phyloP scores from a whole-genome alignment of 2,113 vertebrate species.

The Aramus guarauna region DNA sequence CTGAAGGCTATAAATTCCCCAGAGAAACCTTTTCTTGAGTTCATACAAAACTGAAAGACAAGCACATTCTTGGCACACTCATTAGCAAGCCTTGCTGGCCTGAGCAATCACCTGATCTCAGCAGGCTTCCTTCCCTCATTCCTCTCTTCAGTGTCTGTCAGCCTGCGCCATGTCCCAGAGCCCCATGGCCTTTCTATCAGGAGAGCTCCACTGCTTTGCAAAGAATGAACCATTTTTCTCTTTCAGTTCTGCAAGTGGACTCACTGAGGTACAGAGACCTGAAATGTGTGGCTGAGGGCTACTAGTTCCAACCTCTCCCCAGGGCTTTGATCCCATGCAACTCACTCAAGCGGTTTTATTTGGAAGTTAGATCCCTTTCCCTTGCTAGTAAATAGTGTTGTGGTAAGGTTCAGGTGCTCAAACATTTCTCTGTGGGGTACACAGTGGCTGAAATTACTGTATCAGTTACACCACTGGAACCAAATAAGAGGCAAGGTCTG shows the following conservation, averaged over 20 bases:
- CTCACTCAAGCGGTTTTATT: background rate
- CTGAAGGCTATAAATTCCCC: background rate
- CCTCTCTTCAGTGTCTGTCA: background rate
- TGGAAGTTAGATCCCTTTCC: background rate
- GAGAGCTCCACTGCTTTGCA: background rate
- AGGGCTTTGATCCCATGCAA: background rate
- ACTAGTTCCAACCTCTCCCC: background rate
- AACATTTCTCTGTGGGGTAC: background rate
- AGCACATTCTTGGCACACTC: background rate
- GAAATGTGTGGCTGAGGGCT: background rate
- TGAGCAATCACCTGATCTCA: background rate
- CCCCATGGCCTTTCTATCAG: background rate
- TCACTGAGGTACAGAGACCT: background rate
- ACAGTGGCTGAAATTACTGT: background rate
- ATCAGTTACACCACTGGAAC: background rate
- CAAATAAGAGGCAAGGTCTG: background rate
- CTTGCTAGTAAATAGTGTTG: background rate
- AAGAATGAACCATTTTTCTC: background rate
- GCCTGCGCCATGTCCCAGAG: background rate
- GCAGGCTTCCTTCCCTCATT: background rate
- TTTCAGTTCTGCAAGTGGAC: background rate
- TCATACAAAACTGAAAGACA: background rate
- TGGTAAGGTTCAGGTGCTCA: background rate
- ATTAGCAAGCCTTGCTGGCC: background rate
- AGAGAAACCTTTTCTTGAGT: background rate